Evolutionary conservation across 37 sponge, comb jelly and placozoan genomes (phyloP).

Genomic region (Ephydatia muelleri): DNA sequence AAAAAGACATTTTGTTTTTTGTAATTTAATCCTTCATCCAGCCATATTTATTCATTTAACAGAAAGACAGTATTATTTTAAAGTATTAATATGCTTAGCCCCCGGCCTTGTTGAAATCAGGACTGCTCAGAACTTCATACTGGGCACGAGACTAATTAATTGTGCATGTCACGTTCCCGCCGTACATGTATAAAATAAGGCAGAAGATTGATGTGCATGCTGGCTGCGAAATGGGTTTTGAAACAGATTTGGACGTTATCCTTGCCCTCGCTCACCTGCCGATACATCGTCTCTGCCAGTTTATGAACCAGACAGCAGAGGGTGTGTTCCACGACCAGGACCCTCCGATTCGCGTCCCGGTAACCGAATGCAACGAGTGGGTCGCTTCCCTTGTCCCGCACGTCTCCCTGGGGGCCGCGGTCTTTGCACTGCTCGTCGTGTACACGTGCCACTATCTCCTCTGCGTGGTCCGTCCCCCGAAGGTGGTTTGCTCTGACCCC

Average conservation of each 20-base stretch:
- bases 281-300: neutral
- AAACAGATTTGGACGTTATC: neutral
- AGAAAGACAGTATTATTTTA: too few species aligned
- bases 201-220: too few species aligned
- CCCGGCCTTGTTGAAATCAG: too few species aligned
- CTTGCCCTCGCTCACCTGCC: neutral
- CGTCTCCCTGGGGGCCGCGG: neutral
- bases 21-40: too few species aligned
- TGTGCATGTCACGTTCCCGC: too few species aligned
- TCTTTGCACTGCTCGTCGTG: neutral
- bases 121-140: too few species aligned
- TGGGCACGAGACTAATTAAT: too few species aligned
- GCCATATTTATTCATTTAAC: too few species aligned
- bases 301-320: neutral
- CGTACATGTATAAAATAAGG: too few species aligned
- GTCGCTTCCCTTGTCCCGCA: neutral
- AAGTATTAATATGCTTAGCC: too few species aligned
- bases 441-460: slow-evolving; percentile 45
- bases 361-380: neutral
- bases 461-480: slow-evolving; percentile 25
- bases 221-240: neutral
- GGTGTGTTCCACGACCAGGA: neutral
- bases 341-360: neutral
- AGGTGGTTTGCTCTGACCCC: slow-evolving; percentile 41
- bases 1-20: too few species aligned